A percentile compares a stretch with the other conserved stretches of the same genome.
phyloP scores from a whole-genome alignment of 2,888 invertebrate genomes.

The Lepidochitona cinerea region DNA sequence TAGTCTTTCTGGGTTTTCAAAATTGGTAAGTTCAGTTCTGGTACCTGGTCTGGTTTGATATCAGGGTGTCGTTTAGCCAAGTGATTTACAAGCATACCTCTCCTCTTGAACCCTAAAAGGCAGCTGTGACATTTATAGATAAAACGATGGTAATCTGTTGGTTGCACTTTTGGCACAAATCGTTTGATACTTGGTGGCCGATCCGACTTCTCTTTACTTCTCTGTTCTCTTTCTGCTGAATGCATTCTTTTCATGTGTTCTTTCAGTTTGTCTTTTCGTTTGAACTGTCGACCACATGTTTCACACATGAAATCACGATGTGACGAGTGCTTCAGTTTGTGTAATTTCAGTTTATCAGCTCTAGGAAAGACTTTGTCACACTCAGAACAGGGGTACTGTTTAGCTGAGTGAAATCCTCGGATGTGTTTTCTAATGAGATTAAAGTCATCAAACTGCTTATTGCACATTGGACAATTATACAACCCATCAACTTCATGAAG shows the following conservation, averaged over 20 bases:
- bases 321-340: slow-evolving; percentile 79
- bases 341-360: slow-evolving; percentile 80
- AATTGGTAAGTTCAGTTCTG: slow-evolving; percentile 84
- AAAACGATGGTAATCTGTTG: slow-evolving; percentile 81
- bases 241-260: slow-evolving; percentile 82
- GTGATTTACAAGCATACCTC: slow-evolving; percentile 90
- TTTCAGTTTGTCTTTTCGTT: slow-evolving; percentile 78
- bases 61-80: slow-evolving; percentile 79
- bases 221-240: slow-evolving; percentile 71
- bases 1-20: slow-evolving; percentile 83
- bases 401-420: slow-evolving; percentile 80
- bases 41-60: slow-evolving; percentile 78
- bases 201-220: slow-evolving; percentile 36
- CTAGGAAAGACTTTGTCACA: slow-evolving; percentile 82
- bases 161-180: slow-evolving; percentile 75
- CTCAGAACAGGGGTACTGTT: slow-evolving; percentile 78
- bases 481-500: slow-evolving; percentile 78
- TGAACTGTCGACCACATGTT: slow-evolving; percentile 83
- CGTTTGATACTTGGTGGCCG: slow-evolving; percentile 69
- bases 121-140: slow-evolving; percentile 85
- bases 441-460: slow-evolving; percentile 79
- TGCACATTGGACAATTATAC: slow-evolving; percentile 81
- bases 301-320: slow-evolving; percentile 82
- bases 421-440: slow-evolving; percentile 82
- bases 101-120: slow-evolving; percentile 83